Base-by-base conservation (phyloP, 2,888 invertebrate genomes). In the Physocephala rufipes region DNA sequence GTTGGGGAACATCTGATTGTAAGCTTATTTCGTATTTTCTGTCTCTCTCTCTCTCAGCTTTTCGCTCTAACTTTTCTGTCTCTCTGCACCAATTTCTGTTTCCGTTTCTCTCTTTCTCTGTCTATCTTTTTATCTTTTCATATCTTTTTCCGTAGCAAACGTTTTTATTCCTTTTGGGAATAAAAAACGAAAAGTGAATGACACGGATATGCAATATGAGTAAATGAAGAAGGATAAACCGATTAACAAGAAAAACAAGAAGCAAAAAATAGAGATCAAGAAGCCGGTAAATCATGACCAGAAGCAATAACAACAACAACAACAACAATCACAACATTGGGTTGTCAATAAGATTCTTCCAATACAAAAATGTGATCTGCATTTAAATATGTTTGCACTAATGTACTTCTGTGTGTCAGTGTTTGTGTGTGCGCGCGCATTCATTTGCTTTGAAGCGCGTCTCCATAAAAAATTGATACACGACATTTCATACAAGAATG, bases 121-220 rank as follows among this genome's bases (percentile, higher is more conserved):
- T 9, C 59, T 49, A 15, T 47, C 12, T 43, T 45, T 67, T 2
- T 47, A n/a, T 30, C 36, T 61, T 47, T 2, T 21, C 43, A 24
- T 58, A 16, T 66, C 49, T 47, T 21, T 43, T 16, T 19, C n/a
- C 16, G 13, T 19, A 9, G 26, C 28, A 24, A 36, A 24, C 59
- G 47, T 59, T 67, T 49, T 13, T 45, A 58, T 68, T 61, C 61
- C 49, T 47, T 68, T 68, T 59, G 28, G 26, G 49, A 26, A 24
- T 13, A 58, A 58, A 9, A 21, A 12, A 53, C 21, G 21, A 2
- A 19, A 53, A 53, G 21, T 13, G 55, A 58, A 55, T 67, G 21
- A 30, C 43, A 67, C 19, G 26, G 26, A 64, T 47, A 64, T 64
- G 26, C 49, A 47, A 64, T 49, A n/a, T n/a, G n/a, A n/a, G n/a